These are phyloP conservation scores for Copsychus sechellarum DNA, from an alignment of 2,113 vertebrate genomes.

Conservation along the genomic window DNA sequence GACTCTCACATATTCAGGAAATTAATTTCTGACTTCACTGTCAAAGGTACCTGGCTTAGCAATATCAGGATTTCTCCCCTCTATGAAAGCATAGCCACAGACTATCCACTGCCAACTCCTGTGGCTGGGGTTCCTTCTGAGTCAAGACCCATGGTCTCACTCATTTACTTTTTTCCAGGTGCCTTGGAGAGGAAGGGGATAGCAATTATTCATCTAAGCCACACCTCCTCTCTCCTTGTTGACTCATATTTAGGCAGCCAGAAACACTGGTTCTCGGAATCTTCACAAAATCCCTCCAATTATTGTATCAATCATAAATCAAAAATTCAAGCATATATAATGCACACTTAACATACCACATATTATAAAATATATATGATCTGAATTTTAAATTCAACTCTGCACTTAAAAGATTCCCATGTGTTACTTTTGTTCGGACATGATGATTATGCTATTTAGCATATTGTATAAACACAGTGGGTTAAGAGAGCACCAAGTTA, in stretches of 20 bases:
- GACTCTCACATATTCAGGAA: not conserved
- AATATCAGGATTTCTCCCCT: not conserved
- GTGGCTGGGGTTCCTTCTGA: rapidly evolving
- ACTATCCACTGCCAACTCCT: not conserved
- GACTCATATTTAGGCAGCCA: not conserved
- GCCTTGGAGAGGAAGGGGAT: not conserved
- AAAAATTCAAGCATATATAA: not conserved
- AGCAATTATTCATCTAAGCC: not conserved
- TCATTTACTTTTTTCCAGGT: not conserved
- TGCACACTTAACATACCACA: not conserved
- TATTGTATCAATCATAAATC: not conserved
- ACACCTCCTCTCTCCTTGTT: not conserved
- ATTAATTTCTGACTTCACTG: not conserved
- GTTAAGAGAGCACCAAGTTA: not conserved
- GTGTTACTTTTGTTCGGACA: not conserved
- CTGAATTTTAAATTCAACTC: not conserved
- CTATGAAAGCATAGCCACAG: not conserved
- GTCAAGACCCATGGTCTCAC: not conserved
- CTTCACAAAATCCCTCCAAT: not conserved
- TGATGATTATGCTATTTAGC: not conserved
- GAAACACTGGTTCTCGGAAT: not conserved
- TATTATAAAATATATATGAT: not conserved
- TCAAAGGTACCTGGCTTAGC: not conserved
- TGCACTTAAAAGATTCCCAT: not conserved
- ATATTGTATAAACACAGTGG: not conserved